Evolutionary conservation across 1,140 invertebrate genomes (phyloP).

Genomic region (Euborellia annulipes): DNA sequence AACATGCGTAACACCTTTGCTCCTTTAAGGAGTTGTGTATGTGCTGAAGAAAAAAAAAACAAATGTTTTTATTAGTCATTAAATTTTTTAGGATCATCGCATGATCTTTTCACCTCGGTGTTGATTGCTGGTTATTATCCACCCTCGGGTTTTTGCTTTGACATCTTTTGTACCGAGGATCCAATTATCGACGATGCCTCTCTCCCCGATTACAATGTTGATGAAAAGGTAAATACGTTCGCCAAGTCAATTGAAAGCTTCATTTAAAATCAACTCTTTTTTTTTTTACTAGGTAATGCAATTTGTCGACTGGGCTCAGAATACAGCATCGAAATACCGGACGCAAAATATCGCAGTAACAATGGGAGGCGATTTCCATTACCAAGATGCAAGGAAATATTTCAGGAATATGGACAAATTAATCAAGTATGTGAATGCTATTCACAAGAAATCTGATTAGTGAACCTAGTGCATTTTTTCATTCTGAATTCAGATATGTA

Average conservation of each 20-base stretch:
- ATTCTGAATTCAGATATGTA: too few species aligned
- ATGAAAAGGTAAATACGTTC: slow-evolving; percentile 9
- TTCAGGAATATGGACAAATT: slow-evolving; percentile 46
- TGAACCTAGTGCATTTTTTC: too few species aligned
- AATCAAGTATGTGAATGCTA: slow-evolving; percentile 30
- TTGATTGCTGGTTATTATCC: slow-evolving; percentile 18
- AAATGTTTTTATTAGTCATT: neutral
- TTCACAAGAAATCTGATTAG: too few species aligned
- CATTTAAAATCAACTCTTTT: neutral
- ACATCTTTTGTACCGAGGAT: slow-evolving; percentile 47
- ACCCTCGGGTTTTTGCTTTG: slow-evolving; percentile 55
- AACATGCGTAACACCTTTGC: too few species aligned
- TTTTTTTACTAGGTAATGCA: slow-evolving; percentile 1
- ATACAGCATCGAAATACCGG: slow-evolving; percentile 12
- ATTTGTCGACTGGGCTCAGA: slow-evolving; percentile 6
- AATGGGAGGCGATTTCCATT: slow-evolving; percentile 51
- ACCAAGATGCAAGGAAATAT: slow-evolving; percentile 41
- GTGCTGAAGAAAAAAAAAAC: slow-evolving; percentile 8
- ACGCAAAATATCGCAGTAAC: slow-evolving; percentile 40
- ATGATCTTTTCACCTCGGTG: neutral
- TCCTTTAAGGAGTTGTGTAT: too few species aligned
- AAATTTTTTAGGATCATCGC: neutral
- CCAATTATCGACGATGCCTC: slow-evolving; percentile 35
- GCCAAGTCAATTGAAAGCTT: too few species aligned
- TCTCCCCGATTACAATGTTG: slow-evolving; percentile 33